Evolutionary conservation across 2,888 invertebrate species (phyloP), one percentile per base, ranked within the genome.

Genomic region (Parnassius apollo): DNA sequence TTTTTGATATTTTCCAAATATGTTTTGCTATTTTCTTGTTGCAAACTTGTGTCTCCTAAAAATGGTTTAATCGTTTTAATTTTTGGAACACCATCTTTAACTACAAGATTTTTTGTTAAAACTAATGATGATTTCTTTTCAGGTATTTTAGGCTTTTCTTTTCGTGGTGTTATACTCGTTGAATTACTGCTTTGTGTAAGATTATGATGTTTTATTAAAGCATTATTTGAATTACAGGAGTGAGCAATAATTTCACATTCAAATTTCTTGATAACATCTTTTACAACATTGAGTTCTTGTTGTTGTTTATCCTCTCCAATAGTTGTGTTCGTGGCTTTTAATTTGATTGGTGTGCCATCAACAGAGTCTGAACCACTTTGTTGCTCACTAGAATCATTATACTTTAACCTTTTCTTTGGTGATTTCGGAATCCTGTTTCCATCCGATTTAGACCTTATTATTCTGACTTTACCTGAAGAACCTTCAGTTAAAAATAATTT

Each of bases 91-190:
- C 92, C 92, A 71, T 93, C 92, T 71, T 86, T 92, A 13, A 92
- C 83, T 13, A 93, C 92, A 69, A 93, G 68, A 73, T 92, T 92
- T 80, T 93, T 93, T 54, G 92, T 91, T 85, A 92, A 81, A 42
- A 88, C 83, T 85, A 92, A 71, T 70, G 90, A 86, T 69, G 92
- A 88, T 81, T 92, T 93, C 75, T 93, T 93, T 83, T 93, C 93
- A 83, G 93, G 93, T 85, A 93, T 89, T 88, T 92, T 93, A 53
- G 93, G 93, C 87, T 93, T 93, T 78, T 91, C 89, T 83, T 84
- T 90, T 62, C 76, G 48, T 58, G 75, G 74, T 52, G 72, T 74
- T 76, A 77, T 77, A 79, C 72, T 82, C 58, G 75, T 74, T 52
- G 68, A 74, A 75, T 78, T 77, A 79, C n/a, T 62, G 66, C 69